Evolutionary conservation across 2,888 invertebrate species (phyloP).

Genomic region (Noctua pronuba): DNA sequence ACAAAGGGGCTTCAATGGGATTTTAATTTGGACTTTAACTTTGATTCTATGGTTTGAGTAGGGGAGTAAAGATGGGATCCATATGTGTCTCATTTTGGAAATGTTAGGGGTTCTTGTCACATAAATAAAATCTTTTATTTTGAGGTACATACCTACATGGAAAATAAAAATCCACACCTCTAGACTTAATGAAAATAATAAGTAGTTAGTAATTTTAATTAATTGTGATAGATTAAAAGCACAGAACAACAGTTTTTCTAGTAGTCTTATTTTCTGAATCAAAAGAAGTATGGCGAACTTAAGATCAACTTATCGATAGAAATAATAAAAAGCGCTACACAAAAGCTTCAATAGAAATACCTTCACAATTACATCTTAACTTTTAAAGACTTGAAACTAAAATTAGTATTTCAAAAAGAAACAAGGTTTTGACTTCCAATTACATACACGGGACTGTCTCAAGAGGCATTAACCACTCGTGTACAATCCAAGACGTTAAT

Average conservation of each 20-base stretch:
- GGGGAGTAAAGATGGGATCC: conserved; percentile 49
- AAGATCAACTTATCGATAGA: conserved; percentile 28
- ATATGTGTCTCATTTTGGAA: conserved; percentile 17
- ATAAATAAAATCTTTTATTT: neutral
- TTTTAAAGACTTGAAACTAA: conserved; percentile 55
- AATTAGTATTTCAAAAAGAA: conserved; percentile 72
- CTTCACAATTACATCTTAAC: conserved; percentile 60
- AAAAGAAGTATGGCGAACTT: conserved; percentile 20
- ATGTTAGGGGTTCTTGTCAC: neutral
- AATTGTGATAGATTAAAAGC: neutral
- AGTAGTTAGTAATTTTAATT: no score
- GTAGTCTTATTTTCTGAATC: conserved; percentile 8
- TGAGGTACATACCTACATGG: neutral
- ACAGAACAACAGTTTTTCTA: neutral
- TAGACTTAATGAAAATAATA: neutral
- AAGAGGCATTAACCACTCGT: conserved; percentile 81
- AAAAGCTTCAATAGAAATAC: conserved; percentile 47
- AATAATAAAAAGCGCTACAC: conserved; percentile 41
- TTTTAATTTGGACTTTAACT: conserved; percentile 81
- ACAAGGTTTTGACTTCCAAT: conserved; percentile 84
- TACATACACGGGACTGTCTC: conserved; percentile 79
- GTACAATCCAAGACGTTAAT: conserved; percentile 83
- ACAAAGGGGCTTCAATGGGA: conserved; percentile 79
- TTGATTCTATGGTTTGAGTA: conserved; percentile 59
- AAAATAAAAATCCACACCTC: neutral